Percentiles rank a stretch among this genome's conserved stretches.
Evolutionary conservation across 1,140 invertebrate species (phyloP).

Genomic region (Rhopalosiphum padi): DNA sequence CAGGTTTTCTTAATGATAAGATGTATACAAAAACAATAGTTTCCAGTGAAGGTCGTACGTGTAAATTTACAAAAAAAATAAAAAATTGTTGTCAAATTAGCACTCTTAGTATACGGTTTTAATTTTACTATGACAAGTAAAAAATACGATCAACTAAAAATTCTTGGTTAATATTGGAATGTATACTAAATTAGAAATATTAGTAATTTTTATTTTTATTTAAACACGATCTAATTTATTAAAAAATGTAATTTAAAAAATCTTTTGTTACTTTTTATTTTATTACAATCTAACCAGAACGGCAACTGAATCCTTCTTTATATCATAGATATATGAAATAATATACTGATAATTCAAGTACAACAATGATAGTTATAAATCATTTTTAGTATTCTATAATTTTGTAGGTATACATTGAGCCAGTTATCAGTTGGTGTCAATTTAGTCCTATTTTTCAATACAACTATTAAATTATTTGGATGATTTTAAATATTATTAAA

Average conservation of each 20-base stretch:
- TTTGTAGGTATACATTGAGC: neutral
- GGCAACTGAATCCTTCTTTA: neutral
- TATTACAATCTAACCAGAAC: neutral
- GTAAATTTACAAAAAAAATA: conserved; percentile 40
- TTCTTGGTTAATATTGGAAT: conserved; percentile 27
- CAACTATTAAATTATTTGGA: neutral
- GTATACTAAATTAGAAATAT: neutral
- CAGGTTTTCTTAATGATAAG: conserved; percentile 40
- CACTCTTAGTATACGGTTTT: neutral
- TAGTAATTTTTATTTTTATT: neutral
- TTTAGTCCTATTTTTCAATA: neutral
- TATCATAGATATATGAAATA: neutral
- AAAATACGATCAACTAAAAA: conserved; percentile 18
- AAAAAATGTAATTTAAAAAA: conserved; percentile 1
- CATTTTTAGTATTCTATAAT: neutral
- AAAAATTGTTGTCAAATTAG: conserved; percentile 25
- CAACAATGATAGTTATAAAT: neutral
- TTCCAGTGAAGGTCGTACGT: conserved; percentile 53
- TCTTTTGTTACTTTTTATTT: neutral
- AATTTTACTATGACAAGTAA: neutral
- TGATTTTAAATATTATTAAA: neutral
- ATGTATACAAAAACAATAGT: conserved; percentile 35
- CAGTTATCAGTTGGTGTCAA: neutral
- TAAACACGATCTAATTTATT: neutral
- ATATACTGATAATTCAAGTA: neutral